These are phyloP conservation scores for Rhopalosiphum padi DNA, from an alignment of 1,140 invertebrate species.

Conservation along the genomic window DNA sequence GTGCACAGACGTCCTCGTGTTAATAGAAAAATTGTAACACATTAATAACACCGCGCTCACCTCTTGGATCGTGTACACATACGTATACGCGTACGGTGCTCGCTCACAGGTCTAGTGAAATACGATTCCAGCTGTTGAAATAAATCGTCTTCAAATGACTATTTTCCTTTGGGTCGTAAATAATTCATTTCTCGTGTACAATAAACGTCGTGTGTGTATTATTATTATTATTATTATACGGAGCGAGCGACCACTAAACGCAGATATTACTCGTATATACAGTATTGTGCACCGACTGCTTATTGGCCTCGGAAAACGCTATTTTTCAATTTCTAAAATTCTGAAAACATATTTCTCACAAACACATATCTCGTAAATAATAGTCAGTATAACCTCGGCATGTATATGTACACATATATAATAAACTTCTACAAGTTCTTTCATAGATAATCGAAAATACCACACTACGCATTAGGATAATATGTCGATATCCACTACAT, in stretches of 20 bases:
- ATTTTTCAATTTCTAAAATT: constrained; percentile 4
- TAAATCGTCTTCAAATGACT: constrained; percentile 25
- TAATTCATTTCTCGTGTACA: constrained; percentile 14
- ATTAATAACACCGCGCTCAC: not conserved
- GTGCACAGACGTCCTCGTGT: not conserved
- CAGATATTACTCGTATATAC: not conserved
- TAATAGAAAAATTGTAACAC: not conserved
- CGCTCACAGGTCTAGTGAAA: not conserved
- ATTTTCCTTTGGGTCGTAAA: not conserved
- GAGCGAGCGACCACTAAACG: not conserved
- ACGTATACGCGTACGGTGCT: not conserved
- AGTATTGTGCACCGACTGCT: not conserved
- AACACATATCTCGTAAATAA: not conserved
- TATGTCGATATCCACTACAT: not conserved
- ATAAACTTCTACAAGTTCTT: no score
- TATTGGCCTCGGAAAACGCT: not conserved
- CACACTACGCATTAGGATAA: no score
- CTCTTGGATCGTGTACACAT: no score
- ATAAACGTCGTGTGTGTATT: not conserved
- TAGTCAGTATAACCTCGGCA: not conserved
- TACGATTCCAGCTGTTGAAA: constrained; percentile 14
- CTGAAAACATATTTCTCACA: not conserved
- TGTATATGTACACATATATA: not conserved
- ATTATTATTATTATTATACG: not conserved
- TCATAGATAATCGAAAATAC: no score